A percentile compares a stretch with the other conserved stretches of the same genome.
phyloP scores from a whole-genome alignment of 2,888 invertebrate species.

The Eupsilia transversa region DNA sequence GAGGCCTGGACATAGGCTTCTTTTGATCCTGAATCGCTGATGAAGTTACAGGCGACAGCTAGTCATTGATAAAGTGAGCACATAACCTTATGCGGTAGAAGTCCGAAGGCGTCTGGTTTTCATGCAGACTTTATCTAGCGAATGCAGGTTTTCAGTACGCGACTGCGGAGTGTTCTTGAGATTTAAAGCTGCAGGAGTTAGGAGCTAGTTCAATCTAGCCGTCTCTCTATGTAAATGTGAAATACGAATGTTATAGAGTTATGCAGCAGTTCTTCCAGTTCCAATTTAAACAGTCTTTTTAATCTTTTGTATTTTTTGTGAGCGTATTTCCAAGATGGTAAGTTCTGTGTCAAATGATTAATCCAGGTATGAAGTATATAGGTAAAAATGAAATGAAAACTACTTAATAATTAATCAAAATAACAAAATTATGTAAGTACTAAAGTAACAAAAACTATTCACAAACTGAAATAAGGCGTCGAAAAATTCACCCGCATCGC shows the following conservation, averaged over 20 bases:
- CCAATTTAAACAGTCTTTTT: neutral
- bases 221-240: conserved; percentile 10
- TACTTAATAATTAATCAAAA: no score
- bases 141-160: conserved; percentile 28
- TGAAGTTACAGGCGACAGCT: neutral
- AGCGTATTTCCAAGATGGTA: neutral
- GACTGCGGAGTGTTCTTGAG: conserved; percentile 19
- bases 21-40: neutral
- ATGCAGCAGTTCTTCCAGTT: neutral
- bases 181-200: conserved; percentile 5
- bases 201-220: conserved; percentile 7
- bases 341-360: neutral
- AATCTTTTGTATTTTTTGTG: neutral
- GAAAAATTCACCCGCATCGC: no score
- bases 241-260: conserved; percentile 1
- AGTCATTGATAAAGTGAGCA: conserved; percentile 7
- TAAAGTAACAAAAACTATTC: no score
- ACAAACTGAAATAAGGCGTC: no score
- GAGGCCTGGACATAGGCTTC: neutral
- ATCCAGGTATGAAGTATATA: no score
- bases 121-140: conserved; percentile 40
- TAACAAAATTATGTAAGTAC: no score
- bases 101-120: conserved; percentile 3
- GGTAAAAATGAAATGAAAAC: no score
- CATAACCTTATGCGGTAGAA: conserved; percentile 26